Evolutionary conservation across 2,797 vertebrate species (phyloP).

Genomic region (Pseudomugil gertrudae): DNA sequence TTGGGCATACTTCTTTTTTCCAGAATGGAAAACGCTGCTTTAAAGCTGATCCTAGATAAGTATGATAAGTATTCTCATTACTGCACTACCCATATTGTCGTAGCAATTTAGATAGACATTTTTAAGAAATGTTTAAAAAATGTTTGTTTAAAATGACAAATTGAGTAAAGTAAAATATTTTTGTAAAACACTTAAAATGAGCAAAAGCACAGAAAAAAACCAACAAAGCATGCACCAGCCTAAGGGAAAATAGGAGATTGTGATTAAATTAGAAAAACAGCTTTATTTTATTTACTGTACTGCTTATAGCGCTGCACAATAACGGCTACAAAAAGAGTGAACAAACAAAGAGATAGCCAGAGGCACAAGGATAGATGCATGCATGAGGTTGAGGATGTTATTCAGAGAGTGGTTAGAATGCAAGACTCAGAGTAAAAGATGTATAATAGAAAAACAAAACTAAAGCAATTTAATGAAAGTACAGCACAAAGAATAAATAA

Average conservation of each 20-base stretch:
- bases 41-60: constrained; percentile 35
- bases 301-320: neutral
- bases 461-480: neutral
- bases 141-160: constrained; percentile 5
- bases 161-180: neutral
- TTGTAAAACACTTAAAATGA: neutral
- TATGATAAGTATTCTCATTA: constrained; percentile 9
- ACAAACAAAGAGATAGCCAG: neutral
- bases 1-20: constrained; percentile 22
- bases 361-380: neutral
- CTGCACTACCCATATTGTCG: constrained; percentile 6
- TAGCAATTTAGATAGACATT: constrained; percentile 1
- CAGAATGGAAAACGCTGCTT: constrained; percentile 8
- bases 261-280: neutral
- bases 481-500: neutral
- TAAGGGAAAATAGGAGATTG: neutral
- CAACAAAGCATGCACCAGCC: neutral
- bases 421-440: neutral
- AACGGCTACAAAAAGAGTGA: neutral
- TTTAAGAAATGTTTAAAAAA: constrained; percentile 16
- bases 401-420: neutral
- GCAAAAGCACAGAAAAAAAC: neutral
- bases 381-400: neutral
- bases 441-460: neutral
- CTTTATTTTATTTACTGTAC: neutral